These are phyloP conservation scores for Hydraecia micacea DNA, from an alignment of 2,888 invertebrate genomes.

Conservation along the genomic window DNA sequence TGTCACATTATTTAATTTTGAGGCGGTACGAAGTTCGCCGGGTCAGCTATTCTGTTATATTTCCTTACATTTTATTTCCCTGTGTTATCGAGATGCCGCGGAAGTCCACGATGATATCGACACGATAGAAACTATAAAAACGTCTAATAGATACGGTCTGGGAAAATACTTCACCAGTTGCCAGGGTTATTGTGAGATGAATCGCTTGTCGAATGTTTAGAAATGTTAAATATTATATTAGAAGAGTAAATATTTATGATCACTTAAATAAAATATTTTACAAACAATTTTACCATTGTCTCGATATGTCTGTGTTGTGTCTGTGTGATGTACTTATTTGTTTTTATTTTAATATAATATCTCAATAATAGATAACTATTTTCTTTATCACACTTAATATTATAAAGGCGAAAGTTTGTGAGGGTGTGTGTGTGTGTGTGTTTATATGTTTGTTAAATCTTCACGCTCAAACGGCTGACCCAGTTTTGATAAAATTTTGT, in stretches of 20 bases:
- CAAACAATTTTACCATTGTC: background rate
- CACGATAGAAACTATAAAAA: no score
- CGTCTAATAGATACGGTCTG: no score
- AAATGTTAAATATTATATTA: background rate
- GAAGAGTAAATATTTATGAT: background rate
- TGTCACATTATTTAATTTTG: no score
- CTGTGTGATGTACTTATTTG: background rate
- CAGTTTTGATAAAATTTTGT: no score
- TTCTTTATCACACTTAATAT: background rate
- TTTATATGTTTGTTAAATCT: no score
- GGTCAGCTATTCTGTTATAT: no score
- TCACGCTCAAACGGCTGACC: no score
- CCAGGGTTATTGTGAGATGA: background rate
- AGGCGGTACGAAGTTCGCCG: no score
- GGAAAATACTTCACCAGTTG: background rate
- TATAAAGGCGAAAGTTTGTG: background rate
- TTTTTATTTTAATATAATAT: slow-evolving; percentile 3
- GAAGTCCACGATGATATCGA: no score
- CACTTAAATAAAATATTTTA: slow-evolving; percentile 3
- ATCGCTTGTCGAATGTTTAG: background rate
- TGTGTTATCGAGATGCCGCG: no score
- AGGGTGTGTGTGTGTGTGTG: no score
- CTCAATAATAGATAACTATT: background rate
- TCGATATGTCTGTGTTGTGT: background rate
- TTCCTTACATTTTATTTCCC: no score